A percentile compares a stretch with the other conserved stretches of the same genome.
Evolutionary conservation across 2,888 invertebrate species (phyloP).

Genomic region (Cryptophagus acutangulus): DNA sequence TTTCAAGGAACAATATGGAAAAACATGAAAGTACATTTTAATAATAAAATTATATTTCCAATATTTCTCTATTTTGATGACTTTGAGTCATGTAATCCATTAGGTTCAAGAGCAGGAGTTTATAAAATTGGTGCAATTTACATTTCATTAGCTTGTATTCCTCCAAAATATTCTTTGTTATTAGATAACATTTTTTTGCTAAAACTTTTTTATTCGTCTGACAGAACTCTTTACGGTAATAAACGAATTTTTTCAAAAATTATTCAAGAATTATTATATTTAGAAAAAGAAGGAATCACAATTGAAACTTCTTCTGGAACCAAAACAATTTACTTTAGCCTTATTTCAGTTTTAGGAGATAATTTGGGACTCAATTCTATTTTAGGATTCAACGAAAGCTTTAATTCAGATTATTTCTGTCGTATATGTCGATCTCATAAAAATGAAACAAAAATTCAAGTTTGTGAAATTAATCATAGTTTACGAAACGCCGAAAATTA

Average conservation of each 20-base stretch:
- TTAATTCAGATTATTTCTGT: conserved; percentile 15
- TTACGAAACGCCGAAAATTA: conserved; percentile 14
- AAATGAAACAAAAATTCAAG: conserved; percentile 12
- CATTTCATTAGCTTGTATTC: conserved; percentile 13
- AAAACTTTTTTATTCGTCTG: conserved; percentile 11
- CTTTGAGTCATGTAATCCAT: conserved; percentile 13
- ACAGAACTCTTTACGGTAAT: conserved; percentile 8
- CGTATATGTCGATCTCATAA: conserved; percentile 11
- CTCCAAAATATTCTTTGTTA: conserved; percentile 10
- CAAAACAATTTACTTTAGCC: conserved; percentile 9
- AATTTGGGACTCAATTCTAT: conserved; percentile 12
- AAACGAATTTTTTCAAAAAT: conserved; percentile 6
- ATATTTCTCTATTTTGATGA: conserved; percentile 14
- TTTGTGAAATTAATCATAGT: conserved; percentile 2
- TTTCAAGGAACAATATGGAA: neutral
- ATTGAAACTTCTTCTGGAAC: neutral
- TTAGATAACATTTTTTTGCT: conserved; percentile 14
- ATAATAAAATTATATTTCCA: conserved; percentile 7
- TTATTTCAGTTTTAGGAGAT: conserved; percentile 11
- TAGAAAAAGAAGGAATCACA: conserved; percentile 12
- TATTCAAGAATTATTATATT: conserved; percentile 10
- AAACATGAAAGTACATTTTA: conserved; percentile 6
- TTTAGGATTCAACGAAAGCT: conserved; percentile 16
- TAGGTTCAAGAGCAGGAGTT: conserved; percentile 14
- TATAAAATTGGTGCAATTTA: conserved; percentile 16